Conservation (phyloP, 2,113 vertebrate species). For the Odocoileus hemionus region DNA sequence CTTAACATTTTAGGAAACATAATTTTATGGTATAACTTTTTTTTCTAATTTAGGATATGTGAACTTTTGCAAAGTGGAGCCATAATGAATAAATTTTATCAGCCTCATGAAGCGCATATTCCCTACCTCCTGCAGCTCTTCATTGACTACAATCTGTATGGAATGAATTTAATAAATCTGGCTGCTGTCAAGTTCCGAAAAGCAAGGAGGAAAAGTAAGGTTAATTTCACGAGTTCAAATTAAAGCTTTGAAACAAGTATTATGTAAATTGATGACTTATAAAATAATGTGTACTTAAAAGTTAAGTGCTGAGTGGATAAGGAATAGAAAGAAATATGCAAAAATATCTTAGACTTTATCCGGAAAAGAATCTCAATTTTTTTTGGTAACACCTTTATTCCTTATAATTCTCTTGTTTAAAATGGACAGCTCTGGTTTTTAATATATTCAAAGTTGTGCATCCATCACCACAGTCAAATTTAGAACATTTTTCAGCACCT, state of each 20-base stretch:
- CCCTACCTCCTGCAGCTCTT: conserved; percentile 99
- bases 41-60: conserved; percentile 87
- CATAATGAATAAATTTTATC: conserved; percentile 97
- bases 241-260: conserved; percentile 34
- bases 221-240: conserved; percentile 66
- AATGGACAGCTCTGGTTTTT: neutral
- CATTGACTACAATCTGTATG: conserved; percentile 99
- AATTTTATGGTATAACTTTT: conserved; percentile 37
- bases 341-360: neutral
- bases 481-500: neutral
- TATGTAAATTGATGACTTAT: neutral
- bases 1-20: conserved; percentile 20
- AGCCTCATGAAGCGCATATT: conserved; percentile 98
- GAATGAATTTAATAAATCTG: conserved; percentile 97
- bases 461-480: neutral
- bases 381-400: neutral
- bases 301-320: neutral
- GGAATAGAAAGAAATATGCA: neutral
- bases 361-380: neutral
- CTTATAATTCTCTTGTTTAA: neutral
- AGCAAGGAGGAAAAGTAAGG: conserved; percentile 86
- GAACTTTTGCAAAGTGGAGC: conserved; percentile 98
- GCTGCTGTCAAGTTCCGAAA: conserved; percentile 95
- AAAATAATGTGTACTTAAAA: conserved; percentile 12
- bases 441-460: neutral